phyloP scores from a whole-genome alignment of 2,888 invertebrate species.

The Volucella zonaria region DNA sequence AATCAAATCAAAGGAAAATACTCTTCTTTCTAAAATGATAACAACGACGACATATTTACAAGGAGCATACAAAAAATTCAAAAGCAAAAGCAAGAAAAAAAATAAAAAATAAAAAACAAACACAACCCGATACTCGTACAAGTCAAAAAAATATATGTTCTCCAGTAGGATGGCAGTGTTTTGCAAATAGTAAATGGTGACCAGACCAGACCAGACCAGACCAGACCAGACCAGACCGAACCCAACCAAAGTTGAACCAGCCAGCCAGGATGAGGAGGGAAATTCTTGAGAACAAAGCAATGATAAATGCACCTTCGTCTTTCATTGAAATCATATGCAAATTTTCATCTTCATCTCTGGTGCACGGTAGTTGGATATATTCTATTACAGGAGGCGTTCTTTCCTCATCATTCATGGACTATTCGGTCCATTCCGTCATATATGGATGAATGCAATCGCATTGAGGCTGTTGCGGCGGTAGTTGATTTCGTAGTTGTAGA shows the following conservation, averaged over 20 bases:
- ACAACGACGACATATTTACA: neutral
- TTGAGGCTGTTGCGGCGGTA: neutral
- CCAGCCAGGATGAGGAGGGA: conserved; percentile 10
- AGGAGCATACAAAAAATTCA: too few relatives aligned
- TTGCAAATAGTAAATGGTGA: too few relatives aligned
- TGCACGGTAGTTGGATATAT: neutral
- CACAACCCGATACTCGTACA: neutral
- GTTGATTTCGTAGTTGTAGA: neutral
- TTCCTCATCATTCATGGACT: neutral
- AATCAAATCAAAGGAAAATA: conserved; percentile 8
- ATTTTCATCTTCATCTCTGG: conserved; percentile 17
- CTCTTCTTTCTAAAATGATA: neutral
- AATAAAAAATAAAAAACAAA: neutral
- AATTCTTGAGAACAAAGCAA: conserved; percentile 26
- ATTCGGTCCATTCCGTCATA: conserved; percentile 2
- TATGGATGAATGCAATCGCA: conserved; percentile 10
- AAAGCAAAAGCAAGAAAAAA: neutral
- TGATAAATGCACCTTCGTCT: conserved; percentile 28
- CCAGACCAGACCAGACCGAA: neutral
- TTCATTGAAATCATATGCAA: conserved; percentile 42
- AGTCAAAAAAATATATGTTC: too few relatives aligned
- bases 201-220: neutral
- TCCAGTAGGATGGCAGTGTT: too few relatives aligned
- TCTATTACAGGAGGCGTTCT: neutral
- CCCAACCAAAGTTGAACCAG: neutral